Conservation (phyloP, 64 coral and sea anemone species). For the Pocillopora damicornis region DNA sequence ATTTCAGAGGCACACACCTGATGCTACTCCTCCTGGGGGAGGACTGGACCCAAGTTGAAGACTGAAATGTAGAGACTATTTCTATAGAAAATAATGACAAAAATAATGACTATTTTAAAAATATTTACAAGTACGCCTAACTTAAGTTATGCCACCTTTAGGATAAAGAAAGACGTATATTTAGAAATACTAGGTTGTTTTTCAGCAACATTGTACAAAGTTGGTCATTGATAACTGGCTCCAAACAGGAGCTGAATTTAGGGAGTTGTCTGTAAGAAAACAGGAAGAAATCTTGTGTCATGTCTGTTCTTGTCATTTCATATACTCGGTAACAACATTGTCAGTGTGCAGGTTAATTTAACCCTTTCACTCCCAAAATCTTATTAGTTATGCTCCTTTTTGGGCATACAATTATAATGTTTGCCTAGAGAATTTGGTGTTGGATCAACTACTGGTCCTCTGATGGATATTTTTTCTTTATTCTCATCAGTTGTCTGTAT, state of each 20-base stretch:
- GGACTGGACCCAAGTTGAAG: conserved; percentile 25
- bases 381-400: too few species aligned
- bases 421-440: too few species aligned
- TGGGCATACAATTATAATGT: too few species aligned
- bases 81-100: neutral
- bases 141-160: conserved; percentile 17
- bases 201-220: conserved; percentile 2
- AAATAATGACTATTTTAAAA: neutral
- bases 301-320: neutral
- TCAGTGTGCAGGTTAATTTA: too few species aligned
- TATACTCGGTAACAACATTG: too few species aligned
- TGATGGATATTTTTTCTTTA: too few species aligned
- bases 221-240: neutral
- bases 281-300: neutral
- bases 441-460: too few species aligned
- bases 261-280: neutral
- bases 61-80: neutral
- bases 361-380: too few species aligned
- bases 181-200: neutral
- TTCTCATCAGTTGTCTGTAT: too few species aligned
- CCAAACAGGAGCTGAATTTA: neutral
- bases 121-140: neutral
- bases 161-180: neutral
- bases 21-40: conserved; percentile 38
- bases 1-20: conserved; percentile 58